A percentile compares a stretch with the other conserved stretches of the same genome.
Evolutionary conservation across 2,113 vertebrate genomes (phyloP).

Genomic region (Astatotilapia flaviijosephi): DNA sequence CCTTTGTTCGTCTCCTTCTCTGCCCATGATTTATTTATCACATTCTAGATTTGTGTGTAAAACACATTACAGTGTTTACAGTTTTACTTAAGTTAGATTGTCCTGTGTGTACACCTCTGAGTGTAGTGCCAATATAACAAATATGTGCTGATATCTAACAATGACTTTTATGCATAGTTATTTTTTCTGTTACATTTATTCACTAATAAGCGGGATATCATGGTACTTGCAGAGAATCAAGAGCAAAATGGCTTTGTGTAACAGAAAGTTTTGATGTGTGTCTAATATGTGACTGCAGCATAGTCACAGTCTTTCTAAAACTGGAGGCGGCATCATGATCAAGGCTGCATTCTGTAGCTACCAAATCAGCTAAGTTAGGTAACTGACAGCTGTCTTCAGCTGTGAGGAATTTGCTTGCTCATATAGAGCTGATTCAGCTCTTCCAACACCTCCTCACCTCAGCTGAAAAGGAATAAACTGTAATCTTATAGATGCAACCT

Average conservation of each 20-base stretch:
- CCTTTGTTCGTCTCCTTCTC: neutral
- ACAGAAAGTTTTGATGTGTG: neutral
- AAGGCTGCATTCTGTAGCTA: neutral
- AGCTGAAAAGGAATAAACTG: neutral
- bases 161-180: neutral
- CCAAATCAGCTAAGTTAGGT: neutral
- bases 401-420: neutral
- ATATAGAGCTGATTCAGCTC: neutral
- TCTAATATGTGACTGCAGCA: neutral
- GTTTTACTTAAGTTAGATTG: neutral
- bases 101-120: neutral
- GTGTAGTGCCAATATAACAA: neutral
- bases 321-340: neutral
- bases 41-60: neutral
- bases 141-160: neutral
- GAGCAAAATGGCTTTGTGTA: accelerated
- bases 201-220: neutral
- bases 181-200: neutral
- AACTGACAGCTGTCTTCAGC: neutral
- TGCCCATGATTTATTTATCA: neutral
- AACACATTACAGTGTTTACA: neutral
- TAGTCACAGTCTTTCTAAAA: neutral
- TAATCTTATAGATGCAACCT: neutral
- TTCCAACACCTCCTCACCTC: neutral
- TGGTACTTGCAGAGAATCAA: neutral